These are phyloP conservation scores for Ceyx melanurus DNA, from an alignment of 2,113 vertebrate genomes.

Conservation along the genomic window DNA sequence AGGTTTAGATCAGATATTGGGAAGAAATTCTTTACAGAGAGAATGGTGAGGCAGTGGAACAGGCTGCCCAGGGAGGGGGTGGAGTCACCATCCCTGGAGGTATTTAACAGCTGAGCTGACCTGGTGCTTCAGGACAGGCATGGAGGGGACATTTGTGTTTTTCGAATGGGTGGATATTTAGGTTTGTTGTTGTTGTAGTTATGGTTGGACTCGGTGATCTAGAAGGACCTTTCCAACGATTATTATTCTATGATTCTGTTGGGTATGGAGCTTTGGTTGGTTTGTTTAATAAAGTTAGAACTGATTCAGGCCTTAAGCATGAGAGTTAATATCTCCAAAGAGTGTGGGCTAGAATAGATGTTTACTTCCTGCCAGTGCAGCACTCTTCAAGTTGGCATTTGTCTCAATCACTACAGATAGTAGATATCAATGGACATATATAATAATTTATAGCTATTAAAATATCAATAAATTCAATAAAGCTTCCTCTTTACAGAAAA, in stretches of 20 bases:
- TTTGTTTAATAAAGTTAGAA: not conserved
- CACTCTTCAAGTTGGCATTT: not conserved
- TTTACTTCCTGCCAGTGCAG: not conserved
- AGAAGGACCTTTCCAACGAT: no score
- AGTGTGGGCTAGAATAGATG: not conserved
- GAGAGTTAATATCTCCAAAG: not conserved
- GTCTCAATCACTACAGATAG: not conserved
- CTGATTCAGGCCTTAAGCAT: not conserved
- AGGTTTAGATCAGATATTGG: no score
- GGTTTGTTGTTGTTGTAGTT: no score
- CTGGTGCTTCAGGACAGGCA: no score
- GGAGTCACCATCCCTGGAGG: no score
- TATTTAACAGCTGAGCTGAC: no score
- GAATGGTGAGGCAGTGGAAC: no score
- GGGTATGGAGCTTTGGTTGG: not conserved
- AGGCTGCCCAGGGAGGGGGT: no score
- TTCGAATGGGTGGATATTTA: no score
- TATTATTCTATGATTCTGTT: not conserved
- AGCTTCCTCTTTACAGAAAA: not conserved
- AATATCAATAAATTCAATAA: not conserved
- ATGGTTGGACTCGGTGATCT: no score
- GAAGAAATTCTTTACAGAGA: no score
- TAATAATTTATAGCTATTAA: not conserved
- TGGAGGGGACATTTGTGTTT: no score
- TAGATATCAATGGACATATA: not conserved